Evolutionary conservation across 2,888 invertebrate genomes (phyloP).

Genomic region (Andrena minutula): DNA sequence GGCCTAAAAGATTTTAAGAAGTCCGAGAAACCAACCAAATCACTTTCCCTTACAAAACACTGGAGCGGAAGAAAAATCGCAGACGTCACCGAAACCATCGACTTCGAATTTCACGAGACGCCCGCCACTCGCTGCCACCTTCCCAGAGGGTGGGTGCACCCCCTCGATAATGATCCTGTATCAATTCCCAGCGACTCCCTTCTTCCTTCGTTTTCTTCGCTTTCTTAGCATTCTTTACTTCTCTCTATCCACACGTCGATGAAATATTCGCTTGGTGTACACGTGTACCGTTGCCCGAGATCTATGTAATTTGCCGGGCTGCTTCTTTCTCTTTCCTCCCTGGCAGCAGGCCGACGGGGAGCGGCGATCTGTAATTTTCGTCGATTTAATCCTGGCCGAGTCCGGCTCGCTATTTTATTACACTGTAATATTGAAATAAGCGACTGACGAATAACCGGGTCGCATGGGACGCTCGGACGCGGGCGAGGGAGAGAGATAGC

Average conservation of each 20-base stretch:
- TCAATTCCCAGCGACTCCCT: neutral
- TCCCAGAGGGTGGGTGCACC: neutral
- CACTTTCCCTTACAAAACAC: too few species aligned
- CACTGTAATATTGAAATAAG: slow-evolving; percentile 61
- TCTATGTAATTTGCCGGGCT: slow-evolving; percentile 58
- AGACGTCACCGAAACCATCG: neutral
- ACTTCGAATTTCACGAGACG: neutral
- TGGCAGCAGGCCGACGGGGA: neutral
- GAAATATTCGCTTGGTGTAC: slow-evolving; percentile 8
- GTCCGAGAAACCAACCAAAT: too few species aligned
- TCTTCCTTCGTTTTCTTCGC: too few species aligned
- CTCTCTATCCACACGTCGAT: neutral
- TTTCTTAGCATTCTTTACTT: neutral
- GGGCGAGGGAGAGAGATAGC: slow-evolving; percentile 8
- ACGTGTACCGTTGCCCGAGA: slow-evolving; percentile 53
- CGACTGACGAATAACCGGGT: slow-evolving; percentile 55
- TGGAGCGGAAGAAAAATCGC: neutral
- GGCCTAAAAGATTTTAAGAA: too few species aligned
- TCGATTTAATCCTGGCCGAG: slow-evolving; percentile 63
- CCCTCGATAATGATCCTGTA: neutral
- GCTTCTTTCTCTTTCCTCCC: slow-evolving; percentile 6
- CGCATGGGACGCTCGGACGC: neutral
- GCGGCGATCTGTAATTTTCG: slow-evolving; percentile 64
- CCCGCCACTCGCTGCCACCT: neutral
- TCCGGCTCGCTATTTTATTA: slow-evolving; percentile 63